A percentile compares a stretch with the other conserved stretches of the same genome.
Evolutionary conservation across 2,888 invertebrate genomes (phyloP).

Genomic region (Nomada hirtipes): DNA sequence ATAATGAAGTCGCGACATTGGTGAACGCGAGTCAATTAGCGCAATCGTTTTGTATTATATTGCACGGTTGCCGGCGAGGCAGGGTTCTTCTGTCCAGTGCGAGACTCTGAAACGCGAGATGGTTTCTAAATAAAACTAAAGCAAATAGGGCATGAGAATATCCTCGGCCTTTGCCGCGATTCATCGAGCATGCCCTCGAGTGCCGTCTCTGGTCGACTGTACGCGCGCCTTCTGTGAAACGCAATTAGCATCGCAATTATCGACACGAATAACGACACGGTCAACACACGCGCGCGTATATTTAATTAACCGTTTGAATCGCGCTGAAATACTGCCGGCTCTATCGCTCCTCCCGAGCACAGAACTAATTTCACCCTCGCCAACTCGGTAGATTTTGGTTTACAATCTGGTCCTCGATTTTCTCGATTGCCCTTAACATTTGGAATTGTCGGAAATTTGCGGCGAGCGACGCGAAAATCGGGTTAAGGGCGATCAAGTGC

Average conservation of each 20-base stretch:
- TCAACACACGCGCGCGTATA: conserved; percentile 41
- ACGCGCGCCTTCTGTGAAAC: conserved; percentile 39
- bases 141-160: conserved; percentile 57
- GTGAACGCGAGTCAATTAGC: background rate
- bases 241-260: conserved; percentile 66
- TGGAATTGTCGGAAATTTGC: background rate
- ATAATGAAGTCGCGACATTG: conserved; percentile 33
- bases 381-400: too few species aligned
- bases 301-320: conserved; percentile 47
- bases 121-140: conserved; percentile 47
- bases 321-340: background rate
- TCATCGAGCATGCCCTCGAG: conserved; percentile 50
- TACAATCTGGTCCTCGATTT: background rate
- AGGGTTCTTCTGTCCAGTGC: background rate
- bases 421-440: background rate
- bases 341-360: too few species aligned
- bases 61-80: background rate
- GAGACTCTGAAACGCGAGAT: background rate
- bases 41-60: background rate
- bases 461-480: background rate
- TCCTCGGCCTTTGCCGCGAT: conserved; percentile 62
- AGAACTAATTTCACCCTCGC: too few species aligned
- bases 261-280: conserved; percentile 56
- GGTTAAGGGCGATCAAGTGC: background rate
- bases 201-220: conserved; percentile 26